Conservation (phyloP, 2,113 vertebrate species). For the Tapirus terrestris region DNA sequence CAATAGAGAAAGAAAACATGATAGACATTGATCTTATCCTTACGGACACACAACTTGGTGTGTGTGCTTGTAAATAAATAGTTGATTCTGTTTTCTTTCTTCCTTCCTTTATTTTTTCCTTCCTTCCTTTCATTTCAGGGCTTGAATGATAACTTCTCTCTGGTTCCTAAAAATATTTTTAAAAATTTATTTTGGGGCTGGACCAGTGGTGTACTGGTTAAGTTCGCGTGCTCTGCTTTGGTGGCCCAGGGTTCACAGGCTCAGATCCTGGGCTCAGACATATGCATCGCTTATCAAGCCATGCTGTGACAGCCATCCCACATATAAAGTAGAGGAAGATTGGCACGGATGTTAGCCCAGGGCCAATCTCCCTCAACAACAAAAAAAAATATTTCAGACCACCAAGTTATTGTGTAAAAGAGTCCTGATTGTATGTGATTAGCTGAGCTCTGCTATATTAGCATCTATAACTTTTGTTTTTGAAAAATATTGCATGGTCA, state of each 20-base stretch:
- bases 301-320: no score
- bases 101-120: background rate
- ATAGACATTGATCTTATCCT: background rate
- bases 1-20: background rate
- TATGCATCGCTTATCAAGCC: no score
- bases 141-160: background rate
- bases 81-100: background rate
- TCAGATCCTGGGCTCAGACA: no score
- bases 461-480: conserved; percentile 79
- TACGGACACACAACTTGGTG: background rate
- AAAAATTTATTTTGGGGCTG: conserved; percentile 43
- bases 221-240: no score
- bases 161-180: background rate
- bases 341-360: no score
- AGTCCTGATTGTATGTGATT: conserved; percentile 72
- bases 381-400: background rate
- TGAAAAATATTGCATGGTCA: conserved; percentile 75
- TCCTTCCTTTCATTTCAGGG: background rate
- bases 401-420: conserved; percentile 77
- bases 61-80: background rate
- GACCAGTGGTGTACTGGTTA: no score
- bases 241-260: no score
- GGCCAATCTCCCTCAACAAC: no score
- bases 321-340: no score
- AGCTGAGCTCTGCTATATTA: conserved; percentile 73